phyloP scores from a whole-genome alignment of 2,888 invertebrate genomes.

The Andricus quercusramuli region DNA sequence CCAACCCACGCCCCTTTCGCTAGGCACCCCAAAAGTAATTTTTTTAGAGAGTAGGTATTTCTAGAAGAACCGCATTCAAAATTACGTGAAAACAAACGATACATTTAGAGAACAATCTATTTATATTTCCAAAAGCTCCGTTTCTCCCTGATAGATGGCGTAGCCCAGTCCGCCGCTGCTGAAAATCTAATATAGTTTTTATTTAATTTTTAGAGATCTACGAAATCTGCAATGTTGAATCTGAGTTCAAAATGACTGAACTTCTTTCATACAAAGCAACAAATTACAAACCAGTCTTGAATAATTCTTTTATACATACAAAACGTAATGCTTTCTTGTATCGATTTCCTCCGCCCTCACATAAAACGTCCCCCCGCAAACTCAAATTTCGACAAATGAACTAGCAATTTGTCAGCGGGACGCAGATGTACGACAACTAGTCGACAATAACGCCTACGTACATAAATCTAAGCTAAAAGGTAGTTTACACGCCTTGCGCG shows the following conservation, averaged over 20 bases:
- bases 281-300: not conserved
- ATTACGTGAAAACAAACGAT: too few relatives aligned
- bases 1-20: too few relatives aligned
- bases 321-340: slow-evolving; percentile 9
- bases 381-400: slow-evolving; percentile 46
- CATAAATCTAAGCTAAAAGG: slow-evolving; percentile 64
- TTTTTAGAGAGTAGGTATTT: too few relatives aligned
- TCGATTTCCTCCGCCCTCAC: slow-evolving; percentile 26
- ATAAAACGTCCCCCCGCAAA: slow-evolving; percentile 21
- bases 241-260: not conserved
- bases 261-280: not conserved
- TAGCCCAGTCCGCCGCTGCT: too few relatives aligned
- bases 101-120: too few relatives aligned
- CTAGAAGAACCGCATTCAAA: too few relatives aligned
- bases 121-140: too few relatives aligned
- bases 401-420: slow-evolving; percentile 67
- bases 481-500: slow-evolving; percentile 63
- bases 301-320: slow-evolving; percentile 8
- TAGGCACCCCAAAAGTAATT: too few relatives aligned
- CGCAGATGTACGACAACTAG: slow-evolving; percentile 56
- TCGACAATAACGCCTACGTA: slow-evolving; percentile 58
- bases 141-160: too few relatives aligned
- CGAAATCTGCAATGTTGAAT: too few relatives aligned
- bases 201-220: too few relatives aligned
- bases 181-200: too few relatives aligned